Percentiles rank a stretch among this genome's conserved stretches.
Conservation (phyloP, 2,888 invertebrate genomes). For the Pachycephus smyrnensis region DNA sequence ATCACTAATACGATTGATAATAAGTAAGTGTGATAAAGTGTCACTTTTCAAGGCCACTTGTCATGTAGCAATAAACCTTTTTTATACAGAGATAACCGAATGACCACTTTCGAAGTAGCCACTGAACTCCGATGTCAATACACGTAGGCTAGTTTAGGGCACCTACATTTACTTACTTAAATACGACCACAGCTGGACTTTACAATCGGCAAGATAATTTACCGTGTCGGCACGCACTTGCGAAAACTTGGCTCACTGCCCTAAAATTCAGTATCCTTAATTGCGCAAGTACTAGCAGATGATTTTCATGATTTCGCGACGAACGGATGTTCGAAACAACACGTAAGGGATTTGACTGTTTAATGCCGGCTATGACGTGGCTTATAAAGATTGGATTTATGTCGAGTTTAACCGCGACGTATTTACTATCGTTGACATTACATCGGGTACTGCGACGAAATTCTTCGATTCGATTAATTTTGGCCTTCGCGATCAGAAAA, state of each 20-base stretch:
- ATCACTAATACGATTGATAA: background rate
- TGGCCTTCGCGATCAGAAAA: background rate
- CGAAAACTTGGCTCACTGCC: constrained; percentile 18
- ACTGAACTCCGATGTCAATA: background rate
- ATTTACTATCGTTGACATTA: background rate
- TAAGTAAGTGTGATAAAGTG: background rate
- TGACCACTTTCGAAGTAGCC: background rate
- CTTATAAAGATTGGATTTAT: background rate
- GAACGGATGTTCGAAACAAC: constrained; percentile 50
- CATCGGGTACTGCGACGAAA: background rate
- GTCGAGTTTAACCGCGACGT: background rate
- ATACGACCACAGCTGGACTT: background rate
- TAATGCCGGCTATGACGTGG: constrained; percentile 8
- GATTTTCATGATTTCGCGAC: constrained; percentile 43
- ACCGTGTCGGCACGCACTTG: constrained; percentile 9
- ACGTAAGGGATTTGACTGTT: constrained; percentile 43
- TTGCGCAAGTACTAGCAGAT: constrained; percentile 32
- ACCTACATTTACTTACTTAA: background rate
- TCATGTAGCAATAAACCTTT: background rate
- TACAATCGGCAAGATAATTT: background rate
- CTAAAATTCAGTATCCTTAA: constrained; percentile 15
- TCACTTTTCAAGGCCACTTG: background rate
- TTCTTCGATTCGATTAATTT: constrained; percentile 1
- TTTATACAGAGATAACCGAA: background rate
- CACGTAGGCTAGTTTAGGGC: background rate